Conservation (phyloP, 2,888 invertebrate species). For the Dimorphilus gyrociliatus region DNA sequence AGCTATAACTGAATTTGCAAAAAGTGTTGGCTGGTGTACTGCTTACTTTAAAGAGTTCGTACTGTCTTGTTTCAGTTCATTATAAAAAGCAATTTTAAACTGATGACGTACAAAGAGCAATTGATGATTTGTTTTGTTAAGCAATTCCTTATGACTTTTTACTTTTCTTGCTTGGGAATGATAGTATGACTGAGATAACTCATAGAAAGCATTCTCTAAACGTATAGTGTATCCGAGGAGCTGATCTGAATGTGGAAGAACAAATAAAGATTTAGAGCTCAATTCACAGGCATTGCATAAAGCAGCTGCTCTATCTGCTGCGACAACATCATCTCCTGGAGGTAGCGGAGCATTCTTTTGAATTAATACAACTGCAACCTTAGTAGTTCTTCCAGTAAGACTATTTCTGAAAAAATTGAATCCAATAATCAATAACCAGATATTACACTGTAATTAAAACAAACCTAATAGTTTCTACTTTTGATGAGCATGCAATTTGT, state of each 20-base stretch:
- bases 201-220: conserved; percentile 81
- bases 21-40: background rate
- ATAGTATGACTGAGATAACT: conserved; percentile 80
- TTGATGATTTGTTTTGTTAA: conserved; percentile 69
- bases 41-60: conserved; percentile 34
- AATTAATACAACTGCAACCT: conserved; percentile 71
- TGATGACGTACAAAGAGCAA: conserved; percentile 84
- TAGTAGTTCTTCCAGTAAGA: conserved; percentile 34
- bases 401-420: conserved; percentile 27
- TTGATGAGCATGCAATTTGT: conserved; percentile 76
- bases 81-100: conserved; percentile 87
- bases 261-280: conserved; percentile 75
- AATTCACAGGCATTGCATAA: conserved; percentile 80
- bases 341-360: conserved; percentile 57
- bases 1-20: background rate
- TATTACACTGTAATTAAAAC: background rate
- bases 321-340: conserved; percentile 46
- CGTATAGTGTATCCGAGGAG: conserved; percentile 51
- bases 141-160: conserved; percentile 70
- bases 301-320: conserved; percentile 74
- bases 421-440: background rate
- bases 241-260: conserved; percentile 71
- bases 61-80: conserved; percentile 68
- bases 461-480: conserved; percentile 52
- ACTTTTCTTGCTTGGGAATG: conserved; percentile 64